phyloP scores from a whole-genome alignment of 2,888 invertebrate species.

The Cataglyphis cursor region DNA sequence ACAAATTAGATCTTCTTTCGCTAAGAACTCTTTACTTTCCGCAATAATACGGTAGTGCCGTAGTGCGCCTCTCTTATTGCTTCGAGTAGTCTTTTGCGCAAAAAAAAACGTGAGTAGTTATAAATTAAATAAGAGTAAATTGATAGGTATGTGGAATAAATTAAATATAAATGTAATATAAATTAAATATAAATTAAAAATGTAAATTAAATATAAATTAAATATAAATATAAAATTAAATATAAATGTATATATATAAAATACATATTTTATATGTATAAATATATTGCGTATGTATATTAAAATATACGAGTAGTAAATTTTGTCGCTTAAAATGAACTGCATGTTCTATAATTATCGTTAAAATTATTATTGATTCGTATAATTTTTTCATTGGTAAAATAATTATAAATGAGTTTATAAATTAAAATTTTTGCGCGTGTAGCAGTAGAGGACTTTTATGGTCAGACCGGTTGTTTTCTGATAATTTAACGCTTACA shows the following conservation, averaged over 20 bases:
- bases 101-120: not conserved
- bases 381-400: not conserved
- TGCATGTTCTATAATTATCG: not conserved
- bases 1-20: conserved; percentile 24
- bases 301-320: not conserved
- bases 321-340: not conserved
- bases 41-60: not conserved
- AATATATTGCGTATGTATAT: not conserved
- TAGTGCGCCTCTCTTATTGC: not conserved
- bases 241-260: not conserved
- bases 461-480: not conserved
- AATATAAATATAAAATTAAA: not conserved
- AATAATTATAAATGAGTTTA: not conserved
- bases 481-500: not conserved
- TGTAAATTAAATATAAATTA: not conserved
- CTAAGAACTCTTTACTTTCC: not conserved
- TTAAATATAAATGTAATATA: not conserved
- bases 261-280: not conserved
- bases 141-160: not conserved
- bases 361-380: not conserved
- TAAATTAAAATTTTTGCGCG: not conserved
- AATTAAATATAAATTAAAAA: not conserved
- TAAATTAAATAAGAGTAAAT: not conserved
- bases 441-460: not conserved
- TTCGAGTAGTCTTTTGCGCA: not conserved